Conservation (phyloP, 2,113 vertebrate genomes). For the Xiphophorus maculatus region DNA sequence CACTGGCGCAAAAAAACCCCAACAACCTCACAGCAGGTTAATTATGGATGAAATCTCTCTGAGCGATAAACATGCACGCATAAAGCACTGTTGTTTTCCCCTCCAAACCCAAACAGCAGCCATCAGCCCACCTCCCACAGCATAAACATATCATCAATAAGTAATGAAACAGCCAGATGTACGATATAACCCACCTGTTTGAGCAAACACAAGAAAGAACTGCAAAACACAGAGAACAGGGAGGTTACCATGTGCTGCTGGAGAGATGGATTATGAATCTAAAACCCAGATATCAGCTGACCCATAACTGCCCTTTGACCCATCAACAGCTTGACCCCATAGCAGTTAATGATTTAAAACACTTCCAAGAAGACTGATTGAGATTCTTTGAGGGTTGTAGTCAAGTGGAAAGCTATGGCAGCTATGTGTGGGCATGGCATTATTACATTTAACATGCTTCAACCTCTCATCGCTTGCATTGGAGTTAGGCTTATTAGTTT, state of each 20-base stretch:
- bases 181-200: background rate
- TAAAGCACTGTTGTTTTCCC: conserved; percentile 24
- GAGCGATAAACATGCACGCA: conserved; percentile 14
- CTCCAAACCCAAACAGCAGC: conserved; percentile 28
- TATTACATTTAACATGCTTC: background rate
- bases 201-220: background rate
- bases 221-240: background rate
- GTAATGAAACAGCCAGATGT: conserved; percentile 14
- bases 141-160: conserved; percentile 52
- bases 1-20: conserved; percentile 18
- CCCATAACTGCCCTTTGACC: background rate
- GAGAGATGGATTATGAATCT: too few relatives aligned
- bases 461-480: background rate
- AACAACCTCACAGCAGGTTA: conserved; percentile 14
- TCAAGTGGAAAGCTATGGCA: background rate
- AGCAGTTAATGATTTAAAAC: conserved; percentile 2
- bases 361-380: background rate
- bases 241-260: too few relatives aligned
- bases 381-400: background rate
- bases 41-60: conserved; percentile 39
- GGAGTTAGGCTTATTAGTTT: background rate
- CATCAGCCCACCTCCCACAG: background rate
- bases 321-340: background rate
- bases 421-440: background rate
- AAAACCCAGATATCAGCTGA: too few relatives aligned